Percentiles rank a stretch among this genome's conserved stretches.
phyloP scores from a whole-genome alignment of 2,113 vertebrate genomes.

The Mohoua ochrocephala region DNA sequence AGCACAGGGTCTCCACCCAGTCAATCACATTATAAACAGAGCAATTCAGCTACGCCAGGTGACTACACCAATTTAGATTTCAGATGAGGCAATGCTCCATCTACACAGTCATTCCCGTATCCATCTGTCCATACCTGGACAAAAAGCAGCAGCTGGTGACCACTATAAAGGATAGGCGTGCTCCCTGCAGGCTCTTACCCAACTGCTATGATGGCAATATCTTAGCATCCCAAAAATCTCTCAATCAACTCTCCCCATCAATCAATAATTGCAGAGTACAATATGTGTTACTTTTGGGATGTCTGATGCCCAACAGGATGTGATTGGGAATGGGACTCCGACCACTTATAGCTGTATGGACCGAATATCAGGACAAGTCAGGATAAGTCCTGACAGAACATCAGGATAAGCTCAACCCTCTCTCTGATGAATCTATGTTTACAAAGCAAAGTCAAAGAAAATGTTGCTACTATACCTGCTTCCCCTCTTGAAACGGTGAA shows the following conservation, averaged over 20 bases:
- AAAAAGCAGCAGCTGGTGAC: background rate
- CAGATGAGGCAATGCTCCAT: background rate
- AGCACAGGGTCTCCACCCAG: background rate
- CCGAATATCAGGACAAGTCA: background rate
- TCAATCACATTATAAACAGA: background rate
- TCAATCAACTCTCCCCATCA: background rate
- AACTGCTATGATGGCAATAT: background rate
- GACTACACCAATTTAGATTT: background rate
- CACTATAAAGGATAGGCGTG: background rate
- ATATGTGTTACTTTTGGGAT: background rate
- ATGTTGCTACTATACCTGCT: background rate
- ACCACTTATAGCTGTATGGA: rapidly evolving
- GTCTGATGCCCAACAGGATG: background rate
- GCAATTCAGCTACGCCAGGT: background rate
- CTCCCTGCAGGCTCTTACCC: background rate
- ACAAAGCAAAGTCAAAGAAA: background rate
- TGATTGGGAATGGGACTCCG: background rate
- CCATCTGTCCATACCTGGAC: background rate
- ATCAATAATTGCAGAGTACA: background rate
- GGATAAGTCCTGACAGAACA: background rate
- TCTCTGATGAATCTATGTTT: background rate
- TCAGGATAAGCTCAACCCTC: background rate
- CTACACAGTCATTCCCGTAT: background rate
- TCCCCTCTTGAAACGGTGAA: background rate
- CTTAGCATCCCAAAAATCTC: background rate